phyloP scores from a whole-genome alignment of 2,113 vertebrate genomes.

The Tapirus terrestris region DNA sequence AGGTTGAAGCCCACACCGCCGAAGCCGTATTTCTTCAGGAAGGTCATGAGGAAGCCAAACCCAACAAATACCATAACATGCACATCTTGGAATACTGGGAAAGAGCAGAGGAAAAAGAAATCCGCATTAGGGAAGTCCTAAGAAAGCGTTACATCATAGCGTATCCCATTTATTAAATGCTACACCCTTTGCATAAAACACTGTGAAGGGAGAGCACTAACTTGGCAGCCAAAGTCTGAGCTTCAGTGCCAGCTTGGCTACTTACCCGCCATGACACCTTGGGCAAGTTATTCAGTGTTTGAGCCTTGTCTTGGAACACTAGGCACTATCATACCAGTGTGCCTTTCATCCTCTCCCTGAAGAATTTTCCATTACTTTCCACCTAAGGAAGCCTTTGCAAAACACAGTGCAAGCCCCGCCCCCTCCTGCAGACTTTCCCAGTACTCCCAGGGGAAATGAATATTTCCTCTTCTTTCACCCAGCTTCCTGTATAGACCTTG shows the following conservation, averaged over 20 bases:
- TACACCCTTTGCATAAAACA: neutral
- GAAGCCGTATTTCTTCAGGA: slow-evolving; percentile 96
- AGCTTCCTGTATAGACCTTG: neutral
- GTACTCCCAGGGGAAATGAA: neutral
- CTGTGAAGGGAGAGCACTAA: neutral
- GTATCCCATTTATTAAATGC: neutral
- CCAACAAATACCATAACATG: slow-evolving; percentile 99
- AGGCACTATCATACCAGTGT: neutral
- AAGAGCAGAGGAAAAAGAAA: neutral
- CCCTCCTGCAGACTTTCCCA: neutral
- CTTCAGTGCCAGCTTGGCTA: neutral
- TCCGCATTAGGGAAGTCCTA: neutral
- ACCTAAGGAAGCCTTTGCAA: neutral
- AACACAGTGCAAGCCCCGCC: neutral
- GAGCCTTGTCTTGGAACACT: neutral
- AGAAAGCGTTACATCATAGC: neutral
- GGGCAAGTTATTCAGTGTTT: neutral
- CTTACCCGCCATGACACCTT: neutral
- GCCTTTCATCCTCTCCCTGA: neutral
- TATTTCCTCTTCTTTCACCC: neutral
- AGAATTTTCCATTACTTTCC: neutral
- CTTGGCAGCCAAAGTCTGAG: neutral
- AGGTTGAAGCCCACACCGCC: slow-evolving; percentile 95
- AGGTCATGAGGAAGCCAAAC: slow-evolving; percentile 99
- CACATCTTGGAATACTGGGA: slow-evolving; percentile 95